Base-by-base conservation (phyloP, 1,140 invertebrate genomes). In the Zaprionus taronus region DNA sequence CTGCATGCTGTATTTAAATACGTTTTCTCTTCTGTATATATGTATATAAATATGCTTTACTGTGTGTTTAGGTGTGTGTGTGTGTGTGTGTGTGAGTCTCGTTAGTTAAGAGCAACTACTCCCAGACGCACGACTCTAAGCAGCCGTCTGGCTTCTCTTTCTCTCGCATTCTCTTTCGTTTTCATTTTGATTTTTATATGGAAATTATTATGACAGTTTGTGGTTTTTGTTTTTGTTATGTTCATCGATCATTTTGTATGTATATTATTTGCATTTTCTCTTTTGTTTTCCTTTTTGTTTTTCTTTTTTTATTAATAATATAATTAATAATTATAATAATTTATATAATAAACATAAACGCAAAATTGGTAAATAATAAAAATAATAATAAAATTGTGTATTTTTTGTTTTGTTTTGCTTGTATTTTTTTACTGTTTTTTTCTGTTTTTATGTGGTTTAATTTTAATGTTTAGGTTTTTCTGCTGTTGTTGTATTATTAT, bases 301-400 rank as follows among this genome's bases (percentile, higher is more conserved):
- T 17, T 44, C 2, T 64, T 80, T 83, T 86, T 87, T 89, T 89
- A 90, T 84, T 90, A 85, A 86, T 86, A 90, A 85, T 90, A 90
- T 90, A 90, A 90, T 90, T 90, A 89, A 89, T 87, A 89, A 89
- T 89, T 89, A 89, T 89, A 89, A 89, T 89, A 90, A 90, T 90
- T 90, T 90, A 90, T 90, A 90, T 90, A 90, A 81, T 89, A 77
- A 90, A 90, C 82, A 90, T 89, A 90, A 90, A 90, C 85, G 85
- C 86, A 91, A 85, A 90, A 90, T 89, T 90, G 85, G 85, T 90
- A 89, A 89, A 90, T 90, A 90, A 90, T 90, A 90, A 89, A 87
- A 90, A 90, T 89, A 90, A 89, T 90, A 90, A 90, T 90, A 91
- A 90, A 90, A 90, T 82, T 89, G 67, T 67, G 66, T 79, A 61